Percentiles rank a stretch among this genome's conserved stretches.
Conservation (phyloP, 2,888 invertebrate genomes). For the Plagiodera versicolora region DNA sequence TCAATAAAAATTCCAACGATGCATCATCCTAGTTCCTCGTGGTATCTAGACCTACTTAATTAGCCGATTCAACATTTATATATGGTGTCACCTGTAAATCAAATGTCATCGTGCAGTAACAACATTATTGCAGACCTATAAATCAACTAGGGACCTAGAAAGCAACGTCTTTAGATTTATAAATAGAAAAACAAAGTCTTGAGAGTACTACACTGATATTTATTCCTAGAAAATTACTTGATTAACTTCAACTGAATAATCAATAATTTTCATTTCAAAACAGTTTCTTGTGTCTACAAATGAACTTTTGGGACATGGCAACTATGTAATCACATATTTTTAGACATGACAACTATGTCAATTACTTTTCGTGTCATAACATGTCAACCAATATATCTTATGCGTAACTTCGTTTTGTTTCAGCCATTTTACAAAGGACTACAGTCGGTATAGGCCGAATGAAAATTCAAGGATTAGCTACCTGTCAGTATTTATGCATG, state of each 20-base stretch:
- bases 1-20: too few relatives aligned
- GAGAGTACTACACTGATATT: too few relatives aligned
- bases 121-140: not conserved
- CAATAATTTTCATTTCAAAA: too few relatives aligned
- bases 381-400: not conserved
- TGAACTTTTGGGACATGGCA: too few relatives aligned
- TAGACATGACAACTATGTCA: too few relatives aligned
- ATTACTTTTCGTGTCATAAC: too few relatives aligned
- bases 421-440: slow-evolving; percentile 72
- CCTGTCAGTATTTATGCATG: slow-evolving; percentile 88
- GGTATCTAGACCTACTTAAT: not conserved
- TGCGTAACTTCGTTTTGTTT: slow-evolving; percentile 50
- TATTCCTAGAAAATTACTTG: too few relatives aligned
- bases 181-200: not conserved
- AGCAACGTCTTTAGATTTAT: not conserved
- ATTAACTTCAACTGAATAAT: too few relatives aligned
- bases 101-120: not conserved
- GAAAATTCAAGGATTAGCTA: slow-evolving; percentile 85
- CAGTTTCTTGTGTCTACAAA: too few relatives aligned
- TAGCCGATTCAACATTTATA: not conserved
- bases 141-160: not conserved
- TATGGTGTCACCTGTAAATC: not conserved
- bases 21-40: not conserved
- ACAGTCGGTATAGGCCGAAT: slow-evolving; percentile 77
- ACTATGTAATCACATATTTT: too few relatives aligned